A percentile compares a stretch with the other conserved stretches of the same genome.
Conservation (phyloP, 1,140 invertebrate species). For the Aphelinus atriplicis region DNA sequence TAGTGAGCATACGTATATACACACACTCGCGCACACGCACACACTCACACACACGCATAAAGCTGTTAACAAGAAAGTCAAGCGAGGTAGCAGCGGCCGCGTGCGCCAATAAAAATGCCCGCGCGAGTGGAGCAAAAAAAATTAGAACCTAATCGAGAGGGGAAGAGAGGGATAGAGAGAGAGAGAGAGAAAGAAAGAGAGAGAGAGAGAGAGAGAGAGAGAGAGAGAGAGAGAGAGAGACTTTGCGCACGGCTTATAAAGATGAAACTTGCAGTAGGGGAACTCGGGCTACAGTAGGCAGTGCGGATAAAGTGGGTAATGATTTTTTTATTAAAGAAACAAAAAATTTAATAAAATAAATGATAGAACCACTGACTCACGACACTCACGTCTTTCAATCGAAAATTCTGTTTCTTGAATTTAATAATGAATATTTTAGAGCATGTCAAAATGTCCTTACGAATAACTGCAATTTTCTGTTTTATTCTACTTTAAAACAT, state of each 20-base stretch:
- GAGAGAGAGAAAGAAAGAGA: neutral
- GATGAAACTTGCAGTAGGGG: constrained; percentile 2
- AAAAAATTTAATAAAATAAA: too few relatives aligned
- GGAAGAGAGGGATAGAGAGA: constrained; percentile 24
- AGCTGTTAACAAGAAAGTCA: constrained; percentile 34
- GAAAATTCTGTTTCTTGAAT: too few relatives aligned
- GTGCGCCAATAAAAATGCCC: constrained; percentile 31
- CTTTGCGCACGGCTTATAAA: neutral
- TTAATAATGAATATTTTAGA: too few relatives aligned
- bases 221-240: neutral
- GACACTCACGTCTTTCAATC: too few relatives aligned
- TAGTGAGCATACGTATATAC: too few relatives aligned
- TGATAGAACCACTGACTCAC: too few relatives aligned
- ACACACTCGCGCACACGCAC: too few relatives aligned
- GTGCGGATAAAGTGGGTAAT: too few relatives aligned
- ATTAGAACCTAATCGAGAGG: constrained; percentile 18
- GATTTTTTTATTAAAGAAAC: too few relatives aligned
- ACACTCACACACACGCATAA: neutral
- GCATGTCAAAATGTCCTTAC: too few relatives aligned
- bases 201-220: neutral
- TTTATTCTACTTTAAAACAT: too few relatives aligned
- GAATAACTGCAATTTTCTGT: too few relatives aligned
- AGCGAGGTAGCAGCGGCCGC: constrained; percentile 20
- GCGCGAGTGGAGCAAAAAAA: constrained; percentile 4
- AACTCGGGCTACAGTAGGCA: neutral